Evolutionary conservation across 2,113 vertebrate species (phyloP), one percentile per base, ranked within the genome.

Genomic region (Actinemys pallida): DNA sequence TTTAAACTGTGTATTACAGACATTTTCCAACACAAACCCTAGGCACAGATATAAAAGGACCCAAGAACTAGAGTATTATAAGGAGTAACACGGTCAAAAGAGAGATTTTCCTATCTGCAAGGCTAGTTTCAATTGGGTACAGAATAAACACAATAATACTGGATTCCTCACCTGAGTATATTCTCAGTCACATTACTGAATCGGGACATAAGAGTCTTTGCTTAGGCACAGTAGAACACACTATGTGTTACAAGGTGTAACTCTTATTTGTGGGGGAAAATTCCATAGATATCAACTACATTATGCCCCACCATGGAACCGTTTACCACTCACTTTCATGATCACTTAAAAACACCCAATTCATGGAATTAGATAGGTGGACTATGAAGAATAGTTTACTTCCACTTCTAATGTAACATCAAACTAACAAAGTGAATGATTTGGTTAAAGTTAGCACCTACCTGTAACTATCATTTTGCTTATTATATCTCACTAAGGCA

Each of bases 401-500:
- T 1, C 84, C 87, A 88, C 50, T 79, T 90, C 53, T 90, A 72
- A 9, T 69, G 83, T 83, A 78, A 7, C 47, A 75, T 25, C 65
- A 93, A 83, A 90, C 17, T 29, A 81, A 90, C 1, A 82, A 53
- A 54, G 11, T 45, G 29, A 92, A 90, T 19, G 80, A 78, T 42
- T 3, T 24, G 56, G 87, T 80, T 22, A 50, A 54, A 45, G 83
- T 84, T 54, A 57, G n/a, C 39, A 98, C 98, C 86, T 97, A 99
- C 99, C 99, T 99, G 99, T 99, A 99, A 97, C 99, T 99, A 98
- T 99, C 99, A 94, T 98, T 99, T 98, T 99, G 99, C 92, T 98
- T 99, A 97, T 99, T 99, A 88, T 99, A 99, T 96, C 99, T 99
- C 98, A 99, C 99, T 99, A 99, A 99, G 98, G 99, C 99, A 99